Base-by-base conservation (phyloP, 2,888 invertebrate species). In the Luffia ferchaultella region DNA sequence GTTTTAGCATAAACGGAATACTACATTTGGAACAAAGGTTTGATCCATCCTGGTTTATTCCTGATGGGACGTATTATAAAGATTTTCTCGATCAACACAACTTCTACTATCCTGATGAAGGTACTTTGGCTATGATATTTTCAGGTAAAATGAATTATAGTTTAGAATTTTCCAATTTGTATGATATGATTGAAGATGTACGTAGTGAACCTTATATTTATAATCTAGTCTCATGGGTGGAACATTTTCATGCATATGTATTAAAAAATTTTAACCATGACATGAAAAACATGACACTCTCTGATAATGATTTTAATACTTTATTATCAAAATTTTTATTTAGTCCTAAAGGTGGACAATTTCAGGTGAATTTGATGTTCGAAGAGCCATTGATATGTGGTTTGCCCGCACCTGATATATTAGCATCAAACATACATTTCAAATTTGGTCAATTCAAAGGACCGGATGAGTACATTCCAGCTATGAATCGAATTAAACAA, bases 31-130 rank as follows among this genome's bases (percentile, higher is more conserved):
- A 92, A 64, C 93, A 93, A 68, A 88, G 90, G 66, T 93, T 93
- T 70, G 92, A 93, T 68, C 90, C 90, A 0, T 85, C 84, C 50
- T 93, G 93, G 93, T 93, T 93, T 63, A 84, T 93, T 52, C 93
- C 93, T 0, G 85, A 88, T 49, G 85, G 85, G 48, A 88, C 90
- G 0, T 90, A 92, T 65, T 86, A 90, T 49, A 86, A 85, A 57
- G 70, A 88, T 50, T 93, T 86, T 67, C 61, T 89, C 2, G 62
- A 74, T 43, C 73, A 79, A n/a, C 76, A 87, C 49, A 84, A 85
- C 48, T 56, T 73, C 51, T 88, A 86, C 61, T 94, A 89, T 68
- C 92, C 93, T 0, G 79, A 87, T 20, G 85, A 86, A 52, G 93
- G 86, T 0, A 77, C 86, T 58, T 80, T 85, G 52, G 92, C 86